Percentiles rank a stretch among this genome's conserved stretches.
Conservation (phyloP, 2,888 invertebrate species). For the Matsumyia berberina region DNA sequence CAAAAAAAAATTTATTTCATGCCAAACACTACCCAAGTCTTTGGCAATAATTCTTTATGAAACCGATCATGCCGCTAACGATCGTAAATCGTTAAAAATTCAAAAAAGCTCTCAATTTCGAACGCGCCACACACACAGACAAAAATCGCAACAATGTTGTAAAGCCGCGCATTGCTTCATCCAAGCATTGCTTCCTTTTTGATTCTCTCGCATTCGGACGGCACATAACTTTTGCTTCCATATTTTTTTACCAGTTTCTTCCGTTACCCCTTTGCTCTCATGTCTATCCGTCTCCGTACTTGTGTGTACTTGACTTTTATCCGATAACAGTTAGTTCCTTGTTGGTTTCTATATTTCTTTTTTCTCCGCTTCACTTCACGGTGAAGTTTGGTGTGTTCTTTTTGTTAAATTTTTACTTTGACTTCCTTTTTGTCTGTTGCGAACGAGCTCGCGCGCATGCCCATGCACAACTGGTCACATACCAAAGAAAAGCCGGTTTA, state of each 20-base stretch:
- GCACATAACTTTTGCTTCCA: slow-evolving; percentile 6
- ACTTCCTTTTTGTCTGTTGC: slow-evolving; percentile 51
- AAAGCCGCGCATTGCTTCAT: slow-evolving; percentile 9
- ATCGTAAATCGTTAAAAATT: slow-evolving; percentile 64
- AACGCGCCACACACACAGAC: slow-evolving; percentile 17
- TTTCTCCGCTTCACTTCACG: slow-evolving; percentile 74
- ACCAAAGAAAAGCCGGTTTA: slow-evolving; percentile 72
- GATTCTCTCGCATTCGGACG: not conserved
- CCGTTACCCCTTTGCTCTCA: not conserved
- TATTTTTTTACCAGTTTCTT: slow-evolving; percentile 28
- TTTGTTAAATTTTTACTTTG: slow-evolving; percentile 11
- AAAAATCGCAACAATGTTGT: slow-evolving; percentile 57
- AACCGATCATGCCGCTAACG: slow-evolving; percentile 65
- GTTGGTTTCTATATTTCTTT: slow-evolving; percentile 34
- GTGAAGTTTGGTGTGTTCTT: slow-evolving; percentile 70
- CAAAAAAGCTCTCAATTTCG: slow-evolving; percentile 21
- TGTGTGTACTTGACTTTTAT: slow-evolving; percentile 69
- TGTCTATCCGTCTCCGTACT: not conserved
- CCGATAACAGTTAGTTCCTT: slow-evolving; percentile 65
- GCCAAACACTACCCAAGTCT: slow-evolving; percentile 39
- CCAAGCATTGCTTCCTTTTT: slow-evolving; percentile 4
- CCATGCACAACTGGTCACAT: slow-evolving; percentile 76
- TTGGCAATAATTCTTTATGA: slow-evolving; percentile 44
- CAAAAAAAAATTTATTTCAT: slow-evolving; percentile 20
- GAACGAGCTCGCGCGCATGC: slow-evolving; percentile 53